phyloP scores from a whole-genome alignment of 2,888 invertebrate genomes.

The Agrochola litura region DNA sequence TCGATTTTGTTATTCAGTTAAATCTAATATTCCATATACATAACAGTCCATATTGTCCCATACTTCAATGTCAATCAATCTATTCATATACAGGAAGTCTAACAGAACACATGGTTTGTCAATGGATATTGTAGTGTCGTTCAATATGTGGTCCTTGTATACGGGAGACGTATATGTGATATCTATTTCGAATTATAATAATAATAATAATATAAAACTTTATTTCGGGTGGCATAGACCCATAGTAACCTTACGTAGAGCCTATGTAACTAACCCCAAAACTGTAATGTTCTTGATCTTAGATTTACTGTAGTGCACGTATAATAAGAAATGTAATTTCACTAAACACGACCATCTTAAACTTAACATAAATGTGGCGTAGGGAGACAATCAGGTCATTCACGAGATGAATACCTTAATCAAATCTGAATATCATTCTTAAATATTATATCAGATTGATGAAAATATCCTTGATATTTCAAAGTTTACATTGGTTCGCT shows the following conservation, averaged over 20 bases:
- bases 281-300: background rate
- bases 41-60: background rate
- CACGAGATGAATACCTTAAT: background rate
- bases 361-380: background rate
- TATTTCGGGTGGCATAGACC: too few species aligned
- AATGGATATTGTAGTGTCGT: conserved; percentile 14
- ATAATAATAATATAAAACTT: too few species aligned
- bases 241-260: too few species aligned
- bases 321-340: background rate
- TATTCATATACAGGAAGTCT: conserved; percentile 12
- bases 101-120: conserved; percentile 4
- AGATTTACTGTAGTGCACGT: background rate
- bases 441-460: background rate
- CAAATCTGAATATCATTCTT: background rate
- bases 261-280: background rate
- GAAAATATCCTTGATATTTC: background rate
- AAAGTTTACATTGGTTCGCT: too few species aligned
- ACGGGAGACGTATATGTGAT: background rate
- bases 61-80: conserved; percentile 2
- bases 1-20: background rate
- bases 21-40: background rate
- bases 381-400: conserved; percentile 16
- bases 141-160: background rate
- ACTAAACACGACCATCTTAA: background rate
- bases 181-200: background rate